Conservation (phyloP, 30 jellyfish, hydroid and myxozoan species). For the Haliclystus octoradiatus region DNA sequence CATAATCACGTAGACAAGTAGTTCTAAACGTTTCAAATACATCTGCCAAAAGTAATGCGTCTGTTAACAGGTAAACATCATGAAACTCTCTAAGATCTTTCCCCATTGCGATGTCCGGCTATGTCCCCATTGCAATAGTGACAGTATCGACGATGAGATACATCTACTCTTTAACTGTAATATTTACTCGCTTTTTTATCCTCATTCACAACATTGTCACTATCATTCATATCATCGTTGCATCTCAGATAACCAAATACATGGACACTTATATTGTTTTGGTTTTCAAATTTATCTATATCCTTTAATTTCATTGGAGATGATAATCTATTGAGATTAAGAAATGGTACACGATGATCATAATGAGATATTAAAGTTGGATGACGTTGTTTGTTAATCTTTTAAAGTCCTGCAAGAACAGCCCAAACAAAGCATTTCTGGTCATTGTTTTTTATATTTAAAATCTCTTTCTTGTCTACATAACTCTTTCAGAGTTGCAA, state of each 20-base stretch:
- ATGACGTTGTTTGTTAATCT: not conserved
- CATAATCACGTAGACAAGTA: not conserved
- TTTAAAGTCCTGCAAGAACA: not conserved
- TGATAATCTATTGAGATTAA: not conserved
- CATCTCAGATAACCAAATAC: too few relatives aligned
- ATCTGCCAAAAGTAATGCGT: conserved; percentile 4
- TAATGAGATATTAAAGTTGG: not conserved
- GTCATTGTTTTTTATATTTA: not conserved
- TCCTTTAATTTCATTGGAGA: too few relatives aligned
- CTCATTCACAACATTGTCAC: too few relatives aligned
- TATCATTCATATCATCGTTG: too few relatives aligned
- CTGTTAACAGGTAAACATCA: conserved; percentile 9
- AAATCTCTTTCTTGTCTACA: not conserved
- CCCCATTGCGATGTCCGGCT: not conserved
- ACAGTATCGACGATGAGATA: too few relatives aligned
- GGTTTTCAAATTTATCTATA: not conserved
- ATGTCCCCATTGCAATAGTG: too few relatives aligned
- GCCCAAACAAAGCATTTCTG: not conserved
- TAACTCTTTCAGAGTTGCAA: not conserved
- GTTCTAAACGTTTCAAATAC: conserved; percentile 6
- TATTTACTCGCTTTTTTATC: not conserved
- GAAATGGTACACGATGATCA: too few relatives aligned
- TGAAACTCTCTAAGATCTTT: conserved; percentile 7
- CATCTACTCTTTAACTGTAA: conserved; percentile 4
- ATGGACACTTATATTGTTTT: not conserved